Conservation (phyloP, 2,113 vertebrate genomes). For the Semicossyphus pulcher region DNA sequence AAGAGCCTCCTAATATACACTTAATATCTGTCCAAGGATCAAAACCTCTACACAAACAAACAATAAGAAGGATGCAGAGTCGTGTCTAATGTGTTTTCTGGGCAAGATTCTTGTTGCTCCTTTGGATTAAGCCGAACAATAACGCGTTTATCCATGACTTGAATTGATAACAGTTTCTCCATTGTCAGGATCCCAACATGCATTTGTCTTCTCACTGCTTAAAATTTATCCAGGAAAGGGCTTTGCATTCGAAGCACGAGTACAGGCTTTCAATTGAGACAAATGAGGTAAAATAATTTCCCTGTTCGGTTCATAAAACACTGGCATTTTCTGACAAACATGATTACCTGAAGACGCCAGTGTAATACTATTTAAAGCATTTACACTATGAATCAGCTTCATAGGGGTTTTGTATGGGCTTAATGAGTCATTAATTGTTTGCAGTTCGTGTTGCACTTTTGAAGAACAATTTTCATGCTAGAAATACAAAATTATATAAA, state of each 20-base stretch:
- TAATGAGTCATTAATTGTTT: not conserved
- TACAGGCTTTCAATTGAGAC: not conserved
- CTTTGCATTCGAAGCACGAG: slow-evolving; percentile 11
- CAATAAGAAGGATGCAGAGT: not conserved
- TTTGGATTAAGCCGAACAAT: slow-evolving; percentile 34
- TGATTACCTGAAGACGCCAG: not conserved
- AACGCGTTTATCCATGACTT: slow-evolving; percentile 32
- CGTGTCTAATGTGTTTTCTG: not conserved
- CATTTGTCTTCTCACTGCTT: slow-evolving; percentile 18
- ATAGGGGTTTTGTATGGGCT: not conserved
- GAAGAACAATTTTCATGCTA: not conserved
- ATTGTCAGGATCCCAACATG: slow-evolving; percentile 41
- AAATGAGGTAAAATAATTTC: not conserved
- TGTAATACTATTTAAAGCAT: not conserved
- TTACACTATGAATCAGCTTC: not conserved
- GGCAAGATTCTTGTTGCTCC: slow-evolving; percentile 1
- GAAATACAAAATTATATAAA: not conserved
- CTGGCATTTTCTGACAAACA: not conserved
- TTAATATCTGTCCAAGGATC: not conserved
- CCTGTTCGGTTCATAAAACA: not conserved
- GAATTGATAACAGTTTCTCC: slow-evolving; percentile 24
- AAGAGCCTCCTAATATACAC: not conserved
- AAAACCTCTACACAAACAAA: not conserved
- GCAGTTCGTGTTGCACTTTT: not conserved
- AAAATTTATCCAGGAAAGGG: not conserved